Evolutionary conservation across 2,888 invertebrate species (phyloP), one percentile per base, ranked within the genome.

Genomic region (Agrochola litura): DNA sequence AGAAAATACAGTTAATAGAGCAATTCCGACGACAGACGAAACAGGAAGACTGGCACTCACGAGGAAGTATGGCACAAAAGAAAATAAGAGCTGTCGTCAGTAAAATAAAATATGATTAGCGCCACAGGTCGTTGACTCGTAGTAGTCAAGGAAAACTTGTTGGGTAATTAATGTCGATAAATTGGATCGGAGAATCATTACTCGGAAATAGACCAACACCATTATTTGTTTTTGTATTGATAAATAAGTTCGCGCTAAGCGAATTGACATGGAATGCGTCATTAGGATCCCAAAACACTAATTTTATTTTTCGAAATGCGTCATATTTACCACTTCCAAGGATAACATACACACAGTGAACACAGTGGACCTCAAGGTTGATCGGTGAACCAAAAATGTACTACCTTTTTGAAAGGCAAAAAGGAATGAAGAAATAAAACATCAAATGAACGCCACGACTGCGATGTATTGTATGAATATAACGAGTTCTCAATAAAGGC

Each of bases 101-200:
- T 52, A 49, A 65, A 43, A 79, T 43, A 65, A 71, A 58, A 72
- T 43, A 73, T 30, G 16, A 58, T 64, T 43, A 19, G 25, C n/a
- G 30, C 43, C 73, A 25, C 9, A 65, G 43, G 58, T 79, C 58
- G 6, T 72, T 79, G 49, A 52, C 58, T 2, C 58, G 19, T 71
- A 25, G 64, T 52, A 25, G 58, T 58, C 64, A 73, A 73, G 79
- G 22, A 73, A 80, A 78, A 60, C 43, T 58, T 56, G 19, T 56
- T 41, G 9, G 16, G 19, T 64, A 54, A n/a, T n/a, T n/a, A n/a
- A 72, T 49, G 12, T 73, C 37, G 22, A 58, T 54, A 58, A 52
- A 65, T 58, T 46, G 19, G 30, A 65, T 58, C 12, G 3, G 25
- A 37, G 22, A 41, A 75, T 16, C 16, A 25, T 64, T 79, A 30